These are phyloP conservation scores for Caiman crocodilus DNA, from an alignment of 2,797 vertebrate species.

Conservation along the genomic window DNA sequence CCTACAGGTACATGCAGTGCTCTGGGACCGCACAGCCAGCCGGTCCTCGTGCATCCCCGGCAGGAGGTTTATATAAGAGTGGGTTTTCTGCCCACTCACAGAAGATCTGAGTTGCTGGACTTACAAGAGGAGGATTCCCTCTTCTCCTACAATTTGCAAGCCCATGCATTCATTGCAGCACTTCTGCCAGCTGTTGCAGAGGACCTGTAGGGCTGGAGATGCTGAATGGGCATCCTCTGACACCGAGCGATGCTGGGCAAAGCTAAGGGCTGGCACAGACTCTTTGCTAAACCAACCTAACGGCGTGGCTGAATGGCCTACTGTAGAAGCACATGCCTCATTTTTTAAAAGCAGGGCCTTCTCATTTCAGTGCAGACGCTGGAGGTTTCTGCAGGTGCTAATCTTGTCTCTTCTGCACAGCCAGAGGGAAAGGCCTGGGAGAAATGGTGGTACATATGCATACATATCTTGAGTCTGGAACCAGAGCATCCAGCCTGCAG, in stretches of 20 bases:
- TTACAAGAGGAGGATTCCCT: neutral
- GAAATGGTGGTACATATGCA: too few species aligned
- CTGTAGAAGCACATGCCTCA: neutral
- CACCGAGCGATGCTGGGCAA: neutral
- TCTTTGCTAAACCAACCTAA: neutral
- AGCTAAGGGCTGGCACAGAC: neutral
- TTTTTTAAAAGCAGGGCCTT: neutral
- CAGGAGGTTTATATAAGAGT: neutral
- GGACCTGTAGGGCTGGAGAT: neutral
- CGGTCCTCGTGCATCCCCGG: neutral
- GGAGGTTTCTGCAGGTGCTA: neutral
- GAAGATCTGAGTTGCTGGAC: neutral
- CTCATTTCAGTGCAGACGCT: neutral
- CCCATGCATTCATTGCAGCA: neutral
- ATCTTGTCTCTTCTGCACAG: neutral
- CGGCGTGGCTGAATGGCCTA: neutral
- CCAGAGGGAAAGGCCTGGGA: neutral
- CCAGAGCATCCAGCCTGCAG: neutral
- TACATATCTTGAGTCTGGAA: neutral
- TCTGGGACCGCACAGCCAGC: neutral
- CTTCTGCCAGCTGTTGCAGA: fast-evolving
- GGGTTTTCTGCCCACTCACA: neutral
- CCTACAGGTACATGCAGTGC: neutral
- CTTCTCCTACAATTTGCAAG: neutral
- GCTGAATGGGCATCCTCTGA: neutral